These are phyloP conservation scores for Netelia fuscicornis DNA, from an alignment of 2,888 invertebrate species.

Conservation along the genomic window DNA sequence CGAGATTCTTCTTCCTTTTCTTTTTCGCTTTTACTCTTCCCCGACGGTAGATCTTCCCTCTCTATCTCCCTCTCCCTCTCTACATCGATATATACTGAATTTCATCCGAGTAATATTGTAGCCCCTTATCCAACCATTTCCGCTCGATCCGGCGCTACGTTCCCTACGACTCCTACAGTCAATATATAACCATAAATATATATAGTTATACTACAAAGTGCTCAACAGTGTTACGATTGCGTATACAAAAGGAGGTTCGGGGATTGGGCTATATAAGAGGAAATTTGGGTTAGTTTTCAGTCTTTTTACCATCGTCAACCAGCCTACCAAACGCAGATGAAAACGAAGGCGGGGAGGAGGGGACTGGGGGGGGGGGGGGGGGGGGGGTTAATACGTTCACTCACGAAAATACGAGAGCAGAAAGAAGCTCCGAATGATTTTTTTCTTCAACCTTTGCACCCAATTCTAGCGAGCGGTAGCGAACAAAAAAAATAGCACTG, in stretches of 20 bases:
- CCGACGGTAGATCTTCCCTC: slow-evolving; percentile 9
- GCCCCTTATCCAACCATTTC: slow-evolving; percentile 60
- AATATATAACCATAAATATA: slow-evolving; percentile 10
- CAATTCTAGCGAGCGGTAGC: not conserved
- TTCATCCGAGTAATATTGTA: slow-evolving; percentile 63
- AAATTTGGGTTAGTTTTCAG: slow-evolving; percentile 40
- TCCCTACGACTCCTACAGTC: slow-evolving; percentile 22
- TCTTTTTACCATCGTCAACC: slow-evolving; percentile 11
- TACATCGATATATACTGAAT: slow-evolving; percentile 39
- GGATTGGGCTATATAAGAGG: not conserved
- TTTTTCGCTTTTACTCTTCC: slow-evolving; percentile 46
- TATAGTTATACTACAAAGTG: not conserved
- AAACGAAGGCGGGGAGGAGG: too few species aligned
- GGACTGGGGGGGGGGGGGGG: too few species aligned
- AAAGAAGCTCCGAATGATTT: not conserved
- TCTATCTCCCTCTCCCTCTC: slow-evolving; percentile 15
- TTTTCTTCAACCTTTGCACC: not conserved
- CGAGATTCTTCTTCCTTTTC: slow-evolving; percentile 61
- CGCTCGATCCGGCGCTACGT: slow-evolving; percentile 27
- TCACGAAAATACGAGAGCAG: too few species aligned
- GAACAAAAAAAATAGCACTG: not conserved
- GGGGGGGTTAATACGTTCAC: too few species aligned
- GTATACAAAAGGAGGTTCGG: not conserved
- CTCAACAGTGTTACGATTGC: not conserved
- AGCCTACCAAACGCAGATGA: not conserved